Percentiles rank a stretch among this genome's conserved stretches.
Conservation (phyloP, 2,113 vertebrate genomes). For the Tamias sibiricus region DNA sequence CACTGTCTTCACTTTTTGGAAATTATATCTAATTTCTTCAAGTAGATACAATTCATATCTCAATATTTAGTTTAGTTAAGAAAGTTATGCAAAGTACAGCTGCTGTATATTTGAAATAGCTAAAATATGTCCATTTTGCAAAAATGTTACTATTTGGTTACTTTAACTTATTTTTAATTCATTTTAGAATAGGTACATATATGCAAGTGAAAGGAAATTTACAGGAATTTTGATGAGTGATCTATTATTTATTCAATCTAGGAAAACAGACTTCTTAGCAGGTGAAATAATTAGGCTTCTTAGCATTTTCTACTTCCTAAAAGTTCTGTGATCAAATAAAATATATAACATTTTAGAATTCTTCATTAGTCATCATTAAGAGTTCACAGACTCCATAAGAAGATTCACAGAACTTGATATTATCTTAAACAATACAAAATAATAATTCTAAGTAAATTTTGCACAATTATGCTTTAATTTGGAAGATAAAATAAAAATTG, state of each 20-base stretch:
- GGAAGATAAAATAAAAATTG: conserved; percentile 1
- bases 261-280: neutral
- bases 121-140: neutral
- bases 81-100: neutral
- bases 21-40: neutral
- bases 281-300: neutral
- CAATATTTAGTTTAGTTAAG: neutral
- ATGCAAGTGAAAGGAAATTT: neutral
- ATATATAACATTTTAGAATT: neutral
- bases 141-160: neutral
- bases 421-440: conserved; percentile 28
- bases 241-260: neutral
- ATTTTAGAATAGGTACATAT: neutral
- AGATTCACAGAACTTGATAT: neutral
- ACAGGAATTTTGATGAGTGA: neutral
- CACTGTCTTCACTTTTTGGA: neutral
- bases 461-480: neutral
- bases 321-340: conserved; percentile 4
- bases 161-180: neutral
- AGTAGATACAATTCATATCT: neutral
- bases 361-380: neutral
- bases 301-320: neutral
- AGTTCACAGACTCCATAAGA: neutral
- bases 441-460: neutral
- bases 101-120: neutral